Conservation (phyloP, 1,140 invertebrate genomes). For the Aphelenchoides avenae region DNA sequence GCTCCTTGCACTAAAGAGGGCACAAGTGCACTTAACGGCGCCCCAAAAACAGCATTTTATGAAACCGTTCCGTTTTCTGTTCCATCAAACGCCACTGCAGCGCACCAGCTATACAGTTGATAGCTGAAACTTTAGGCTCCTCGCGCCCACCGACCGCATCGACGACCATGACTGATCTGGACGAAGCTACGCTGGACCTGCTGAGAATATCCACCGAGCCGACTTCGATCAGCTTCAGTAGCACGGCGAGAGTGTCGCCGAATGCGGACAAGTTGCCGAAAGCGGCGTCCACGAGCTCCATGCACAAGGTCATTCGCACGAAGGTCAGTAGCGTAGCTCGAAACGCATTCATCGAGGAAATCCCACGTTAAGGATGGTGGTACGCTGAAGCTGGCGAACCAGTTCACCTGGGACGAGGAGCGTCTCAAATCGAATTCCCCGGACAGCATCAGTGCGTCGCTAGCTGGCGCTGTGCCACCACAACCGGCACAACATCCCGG, state of each 20-base stretch:
- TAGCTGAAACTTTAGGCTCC: neutral
- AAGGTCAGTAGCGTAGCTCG: slow-evolving; percentile 9
- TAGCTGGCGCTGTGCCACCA: slow-evolving; percentile 5
- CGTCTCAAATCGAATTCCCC: slow-evolving; percentile 10
- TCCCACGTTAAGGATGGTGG: slow-evolving; percentile 27
- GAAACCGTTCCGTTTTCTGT: too few species aligned
- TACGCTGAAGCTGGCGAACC: slow-evolving; percentile 17
- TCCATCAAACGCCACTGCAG: too few species aligned
- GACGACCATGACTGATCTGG: slow-evolving; percentile 11
- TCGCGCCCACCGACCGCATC: slow-evolving; percentile 3
- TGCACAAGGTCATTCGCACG: slow-evolving; percentile 10
- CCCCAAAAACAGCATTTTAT: too few species aligned
- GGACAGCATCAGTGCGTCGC: neutral
- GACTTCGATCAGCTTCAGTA: slow-evolving; percentile 25
- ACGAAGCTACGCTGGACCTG: slow-evolving; percentile 39
- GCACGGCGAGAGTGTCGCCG: slow-evolving; percentile 20
- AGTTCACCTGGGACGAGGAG: slow-evolving; percentile 30
- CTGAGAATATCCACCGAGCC: slow-evolving; percentile 38
- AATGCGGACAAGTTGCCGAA: slow-evolving; percentile 31
- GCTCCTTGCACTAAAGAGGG: too few species aligned
- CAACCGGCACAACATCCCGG: slow-evolving; percentile 15
- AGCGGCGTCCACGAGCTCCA: slow-evolving; percentile 38
- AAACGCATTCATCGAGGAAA: neutral
- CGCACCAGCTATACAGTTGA: too few species aligned
- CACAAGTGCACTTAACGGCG: too few species aligned